Evolutionary conservation across 2,113 vertebrate genomes (phyloP).

Genomic region (Syngnathus typhle): DNA sequence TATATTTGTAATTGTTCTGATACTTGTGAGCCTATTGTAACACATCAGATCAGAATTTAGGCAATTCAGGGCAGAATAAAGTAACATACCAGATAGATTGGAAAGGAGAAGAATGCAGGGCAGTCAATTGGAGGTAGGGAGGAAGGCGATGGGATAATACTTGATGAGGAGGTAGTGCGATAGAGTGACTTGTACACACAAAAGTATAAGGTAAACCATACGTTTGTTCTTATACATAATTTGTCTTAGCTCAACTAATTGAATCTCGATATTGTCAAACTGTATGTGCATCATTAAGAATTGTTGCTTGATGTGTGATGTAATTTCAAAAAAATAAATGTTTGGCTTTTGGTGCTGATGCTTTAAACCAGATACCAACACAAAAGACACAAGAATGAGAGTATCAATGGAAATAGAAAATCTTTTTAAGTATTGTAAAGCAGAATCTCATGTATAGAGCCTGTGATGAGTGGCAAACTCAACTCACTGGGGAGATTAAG

Average conservation of each 20-base stretch:
- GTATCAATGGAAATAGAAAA: not conserved
- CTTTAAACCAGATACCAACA: not conserved
- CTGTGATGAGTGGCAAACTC: not conserved
- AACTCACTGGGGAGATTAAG: slow-evolving; percentile 1
- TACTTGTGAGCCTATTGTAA: slow-evolving; percentile 16
- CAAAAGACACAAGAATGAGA: not conserved
- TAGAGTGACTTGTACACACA: slow-evolving; percentile 12
- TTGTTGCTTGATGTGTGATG: not conserved
- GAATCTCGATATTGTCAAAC: slow-evolving; percentile 11
- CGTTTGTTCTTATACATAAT: not conserved
- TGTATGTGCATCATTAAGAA: slow-evolving; percentile 14
- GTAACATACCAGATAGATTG: slow-evolving; percentile 1
- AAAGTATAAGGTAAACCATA: slow-evolving; percentile 2
- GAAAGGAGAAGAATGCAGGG: not conserved
- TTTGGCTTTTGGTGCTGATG: not conserved
- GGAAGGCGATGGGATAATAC: not conserved
- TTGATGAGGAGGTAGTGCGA: slow-evolving; percentile 7
- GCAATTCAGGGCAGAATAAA: slow-evolving; percentile 21
- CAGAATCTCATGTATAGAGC: not conserved
- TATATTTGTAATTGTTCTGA: slow-evolving; percentile 32
- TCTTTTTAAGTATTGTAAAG: not conserved
- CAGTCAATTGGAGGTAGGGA: slow-evolving; percentile 6
- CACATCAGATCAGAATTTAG: slow-evolving; percentile 7
- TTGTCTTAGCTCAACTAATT: not conserved
- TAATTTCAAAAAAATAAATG: not conserved